Conservation (phyloP, 2,888 invertebrate genomes). For the Platycnemis pennipes region DNA sequence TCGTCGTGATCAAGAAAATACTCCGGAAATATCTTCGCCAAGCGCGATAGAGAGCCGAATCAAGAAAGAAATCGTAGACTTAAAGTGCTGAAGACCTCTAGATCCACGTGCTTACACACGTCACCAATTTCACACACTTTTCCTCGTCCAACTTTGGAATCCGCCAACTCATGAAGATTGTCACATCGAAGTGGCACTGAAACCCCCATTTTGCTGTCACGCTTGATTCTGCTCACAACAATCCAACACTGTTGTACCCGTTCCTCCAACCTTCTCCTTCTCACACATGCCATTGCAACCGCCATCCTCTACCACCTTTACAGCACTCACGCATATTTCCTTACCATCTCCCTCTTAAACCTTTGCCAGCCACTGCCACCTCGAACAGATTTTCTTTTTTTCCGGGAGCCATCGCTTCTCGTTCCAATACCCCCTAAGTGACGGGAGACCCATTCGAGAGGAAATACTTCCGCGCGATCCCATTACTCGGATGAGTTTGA, state of each 20-base stretch:
- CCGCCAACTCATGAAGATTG: background rate
- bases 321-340: background rate
- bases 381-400: background rate
- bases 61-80: no score
- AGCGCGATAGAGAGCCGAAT: no score
- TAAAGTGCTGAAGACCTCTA: no score
- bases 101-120: no score
- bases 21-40: no score
- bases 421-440: background rate
- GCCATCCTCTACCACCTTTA: background rate
- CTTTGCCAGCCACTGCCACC: background rate
- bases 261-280: background rate
- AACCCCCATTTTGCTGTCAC: conserved; percentile 19
- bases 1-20: no score
- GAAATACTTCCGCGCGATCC: background rate
- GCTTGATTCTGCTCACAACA: background rate
- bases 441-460: background rate
- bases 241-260: background rate
- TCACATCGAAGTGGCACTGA: background rate
- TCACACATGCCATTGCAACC: background rate
- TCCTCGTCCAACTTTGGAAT: background rate
- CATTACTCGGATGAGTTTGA: background rate
- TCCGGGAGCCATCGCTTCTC: background rate
- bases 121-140: background rate
- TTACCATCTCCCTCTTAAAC: background rate